Percentiles rank a stretch among this genome's conserved stretches.
phyloP scores from a whole-genome alignment of 1,140 invertebrate species.

The Orchesella cincta region DNA sequence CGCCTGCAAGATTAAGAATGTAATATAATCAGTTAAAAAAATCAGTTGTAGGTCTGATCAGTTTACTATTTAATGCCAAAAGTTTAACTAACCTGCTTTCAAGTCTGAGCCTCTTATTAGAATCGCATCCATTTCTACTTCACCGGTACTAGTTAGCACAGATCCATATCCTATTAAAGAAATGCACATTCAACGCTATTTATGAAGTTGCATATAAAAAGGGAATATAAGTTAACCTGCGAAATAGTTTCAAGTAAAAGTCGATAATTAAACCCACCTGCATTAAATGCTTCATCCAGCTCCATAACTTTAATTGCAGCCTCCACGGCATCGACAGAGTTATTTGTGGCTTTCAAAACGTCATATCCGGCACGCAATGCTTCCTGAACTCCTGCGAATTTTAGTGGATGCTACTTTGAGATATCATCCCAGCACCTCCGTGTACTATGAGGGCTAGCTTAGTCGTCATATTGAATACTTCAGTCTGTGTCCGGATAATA shows the following conservation, averaged over 20 bases:
- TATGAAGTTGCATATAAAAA: too few relatives aligned
- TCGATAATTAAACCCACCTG: too few relatives aligned
- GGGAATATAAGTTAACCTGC: too few relatives aligned
- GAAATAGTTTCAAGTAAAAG: too few relatives aligned
- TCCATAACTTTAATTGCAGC: constrained; percentile 75
- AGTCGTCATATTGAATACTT: too few relatives aligned
- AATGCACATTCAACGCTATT: too few relatives aligned
- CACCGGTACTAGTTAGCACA: constrained; percentile 65
- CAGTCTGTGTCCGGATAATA: too few relatives aligned
- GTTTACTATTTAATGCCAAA: constrained; percentile 45
- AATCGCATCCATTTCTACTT: constrained; percentile 76
- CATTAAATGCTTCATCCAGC: constrained; percentile 76
- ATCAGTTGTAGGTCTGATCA: neutral
- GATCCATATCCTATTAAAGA: constrained; percentile 65
- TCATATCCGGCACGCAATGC: constrained; percentile 64
- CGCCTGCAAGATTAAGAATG: too few relatives aligned
- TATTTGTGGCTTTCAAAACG: constrained; percentile 60
- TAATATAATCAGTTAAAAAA: neutral
- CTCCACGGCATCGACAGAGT: constrained; percentile 74
- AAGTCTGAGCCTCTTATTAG: constrained; percentile 70
- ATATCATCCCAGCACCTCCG: constrained; percentile 70
- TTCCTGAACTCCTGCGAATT: constrained; percentile 67
- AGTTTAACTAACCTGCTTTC: constrained; percentile 57
- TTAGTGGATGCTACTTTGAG: constrained; percentile 63
- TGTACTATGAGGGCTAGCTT: constrained; percentile 66